A percentile compares a stretch with the other conserved stretches of the same genome.
phyloP scores from a whole-genome alignment of 2,113 vertebrate genomes.

The Rhinoptilus africanus region DNA sequence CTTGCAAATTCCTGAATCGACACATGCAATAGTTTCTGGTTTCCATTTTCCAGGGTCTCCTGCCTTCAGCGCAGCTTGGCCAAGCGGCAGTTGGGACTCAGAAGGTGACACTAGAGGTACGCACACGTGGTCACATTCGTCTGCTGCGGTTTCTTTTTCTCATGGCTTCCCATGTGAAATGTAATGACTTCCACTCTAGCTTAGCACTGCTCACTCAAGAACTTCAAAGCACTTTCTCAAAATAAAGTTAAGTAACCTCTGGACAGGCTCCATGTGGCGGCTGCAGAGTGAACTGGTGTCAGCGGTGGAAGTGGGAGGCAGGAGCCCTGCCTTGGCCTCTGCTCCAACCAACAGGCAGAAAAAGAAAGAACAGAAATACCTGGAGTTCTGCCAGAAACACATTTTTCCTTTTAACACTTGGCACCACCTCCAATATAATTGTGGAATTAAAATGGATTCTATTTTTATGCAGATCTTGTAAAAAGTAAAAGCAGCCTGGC shows the following conservation, averaged over 20 bases:
- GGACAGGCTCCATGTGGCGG: not conserved
- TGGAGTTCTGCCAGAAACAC: conserved; percentile 12
- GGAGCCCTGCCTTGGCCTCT: not conserved
- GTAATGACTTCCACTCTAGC: not conserved
- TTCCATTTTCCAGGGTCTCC: not conserved
- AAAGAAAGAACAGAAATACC: not conserved
- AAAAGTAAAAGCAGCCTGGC: not conserved
- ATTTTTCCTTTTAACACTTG: conserved; percentile 9
- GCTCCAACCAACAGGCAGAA: not conserved
- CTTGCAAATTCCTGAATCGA: not conserved
- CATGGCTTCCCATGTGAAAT: not conserved
- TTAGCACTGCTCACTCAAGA: not conserved
- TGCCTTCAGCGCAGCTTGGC: not conserved
- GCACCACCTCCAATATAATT: not conserved
- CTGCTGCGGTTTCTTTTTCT: not conserved
- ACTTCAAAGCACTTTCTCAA: not conserved
- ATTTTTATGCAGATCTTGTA: not conserved
- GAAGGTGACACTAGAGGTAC: not conserved
- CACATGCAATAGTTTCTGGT: not conserved
- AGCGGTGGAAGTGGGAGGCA: not conserved
- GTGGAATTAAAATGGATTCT: conserved; percentile 2
- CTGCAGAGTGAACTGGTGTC: not conserved
- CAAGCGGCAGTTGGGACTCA: not conserved
- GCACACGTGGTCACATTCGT: not conserved
- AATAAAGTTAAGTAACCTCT: not conserved